These are phyloP conservation scores for Tribolium castaneum DNA, from an alignment of 1,140 invertebrate genomes.

Conservation along the genomic window DNA sequence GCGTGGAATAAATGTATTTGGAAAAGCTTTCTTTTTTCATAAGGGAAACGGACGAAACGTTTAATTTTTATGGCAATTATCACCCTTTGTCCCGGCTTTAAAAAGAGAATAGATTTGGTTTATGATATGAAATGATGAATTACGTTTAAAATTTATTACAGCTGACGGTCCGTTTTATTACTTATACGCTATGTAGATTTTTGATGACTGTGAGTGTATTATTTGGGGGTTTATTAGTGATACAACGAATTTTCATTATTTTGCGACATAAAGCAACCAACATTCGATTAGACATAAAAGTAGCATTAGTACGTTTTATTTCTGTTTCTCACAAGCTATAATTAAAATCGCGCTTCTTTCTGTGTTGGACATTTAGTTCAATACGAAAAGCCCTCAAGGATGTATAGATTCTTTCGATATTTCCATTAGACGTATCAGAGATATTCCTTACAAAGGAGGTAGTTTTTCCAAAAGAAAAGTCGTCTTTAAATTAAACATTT, in stretches of 20 bases:
- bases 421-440: conserved; percentile 8
- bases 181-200: background rate
- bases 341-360: conserved; percentile 6
- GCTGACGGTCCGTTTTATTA: conserved; percentile 11
- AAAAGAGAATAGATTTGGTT: background rate
- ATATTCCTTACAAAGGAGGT: background rate
- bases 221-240: background rate
- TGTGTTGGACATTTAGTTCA: background rate
- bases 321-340: background rate
- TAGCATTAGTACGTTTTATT: background rate
- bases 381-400: background rate
- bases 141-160: conserved; percentile 10
- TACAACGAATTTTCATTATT: no score
- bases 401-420: conserved; percentile 7
- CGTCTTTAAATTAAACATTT: background rate
- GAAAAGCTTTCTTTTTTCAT: background rate
- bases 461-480: no score
- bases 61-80: conserved; percentile 10
- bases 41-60: background rate
- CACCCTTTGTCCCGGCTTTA: background rate
- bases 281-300: no score
- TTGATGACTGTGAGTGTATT: background rate
- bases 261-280: no score
- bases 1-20: background rate
- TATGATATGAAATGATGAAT: conserved; percentile 3